phyloP scores from a whole-genome alignment of 2,888 invertebrate genomes.

The Bhutanitis thaidina region DNA sequence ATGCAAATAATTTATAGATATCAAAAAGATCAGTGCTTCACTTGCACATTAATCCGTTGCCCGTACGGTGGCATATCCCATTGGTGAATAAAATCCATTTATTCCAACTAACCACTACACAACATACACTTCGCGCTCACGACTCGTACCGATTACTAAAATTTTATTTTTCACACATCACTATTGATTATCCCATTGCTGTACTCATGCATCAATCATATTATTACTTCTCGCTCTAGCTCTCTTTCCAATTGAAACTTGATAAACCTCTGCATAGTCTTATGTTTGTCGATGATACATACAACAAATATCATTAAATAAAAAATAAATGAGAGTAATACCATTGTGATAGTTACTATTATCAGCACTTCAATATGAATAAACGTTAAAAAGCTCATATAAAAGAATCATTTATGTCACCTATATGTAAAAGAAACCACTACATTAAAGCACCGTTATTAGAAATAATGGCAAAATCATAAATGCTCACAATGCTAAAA shows the following conservation, averaged over 20 bases:
- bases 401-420: constrained; percentile 12
- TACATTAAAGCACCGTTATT: constrained; percentile 23
- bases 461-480: constrained; percentile 20
- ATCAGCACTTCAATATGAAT: constrained; percentile 3
- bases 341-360: constrained; percentile 23
- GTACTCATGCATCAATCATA: too few relatives aligned
- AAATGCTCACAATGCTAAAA: constrained; percentile 24
- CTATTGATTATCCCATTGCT: too few relatives aligned
- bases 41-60: too few relatives aligned
- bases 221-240: too few relatives aligned
- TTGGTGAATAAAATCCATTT: too few relatives aligned
- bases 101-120: too few relatives aligned
- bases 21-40: too few relatives aligned
- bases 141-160: too few relatives aligned
- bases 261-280: background rate
- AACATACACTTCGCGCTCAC: too few relatives aligned
- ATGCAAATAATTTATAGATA: too few relatives aligned
- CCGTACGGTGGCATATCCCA: too few relatives aligned
- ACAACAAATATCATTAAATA: constrained; percentile 31
- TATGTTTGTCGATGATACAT: background rate
- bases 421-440: constrained; percentile 10
- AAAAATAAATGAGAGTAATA: constrained; percentile 32
- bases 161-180: too few relatives aligned
- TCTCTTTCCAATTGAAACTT: background rate
- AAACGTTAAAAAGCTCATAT: constrained; percentile 10